Base-by-base conservation (phyloP, 2,797 vertebrate species). In the Enteromius thamalakanensis region DNA sequence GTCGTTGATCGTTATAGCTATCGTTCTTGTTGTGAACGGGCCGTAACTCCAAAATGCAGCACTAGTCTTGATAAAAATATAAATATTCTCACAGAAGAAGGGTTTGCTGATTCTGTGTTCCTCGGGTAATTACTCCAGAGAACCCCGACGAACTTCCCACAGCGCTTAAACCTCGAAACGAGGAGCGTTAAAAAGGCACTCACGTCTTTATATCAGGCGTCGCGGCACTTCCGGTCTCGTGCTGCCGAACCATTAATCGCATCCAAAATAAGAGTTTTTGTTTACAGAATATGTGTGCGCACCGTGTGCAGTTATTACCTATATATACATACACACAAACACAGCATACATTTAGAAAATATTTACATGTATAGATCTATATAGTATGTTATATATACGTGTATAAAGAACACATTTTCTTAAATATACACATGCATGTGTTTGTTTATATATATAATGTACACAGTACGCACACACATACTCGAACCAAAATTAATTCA, bases 161-260 rank as follows among this genome's bases (percentile, higher is more conserved):
- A 32, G 64, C n/a, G 12, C 23, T 23, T 40, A 5, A 53, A 29
- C 70, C 42, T 72, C 45, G 11, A 11, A 6, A 51, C 6, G 29
- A 53, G 70, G 21, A 34, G 49, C 67, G 19, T 80, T 23, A 70
- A 37, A 70, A 69, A 80, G 78, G 78, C 64, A 55, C 62, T 70
- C 65, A 9, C 64, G 10, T 55, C 34, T 55, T 45, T 17, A 21
- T 15, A 62, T 29, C 58, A 60, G 51, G 11, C 23, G 58, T 53
- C 19, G 58, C 1, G 58, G 58, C 58, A 12, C 23, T 14, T 26
- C 55, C n/a, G 55, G 58, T 26, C 51, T 21, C 19, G 51, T 3
- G 51, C 51, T 8, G 19, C 19, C 51, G 2, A 9, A 53, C 51
- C 6, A 53, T 53, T 21, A 55, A 55, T 55, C 51, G 1, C 53